These are phyloP conservation scores for Anticlea derivata DNA, from an alignment of 2,888 invertebrate genomes.

Conservation along the genomic window DNA sequence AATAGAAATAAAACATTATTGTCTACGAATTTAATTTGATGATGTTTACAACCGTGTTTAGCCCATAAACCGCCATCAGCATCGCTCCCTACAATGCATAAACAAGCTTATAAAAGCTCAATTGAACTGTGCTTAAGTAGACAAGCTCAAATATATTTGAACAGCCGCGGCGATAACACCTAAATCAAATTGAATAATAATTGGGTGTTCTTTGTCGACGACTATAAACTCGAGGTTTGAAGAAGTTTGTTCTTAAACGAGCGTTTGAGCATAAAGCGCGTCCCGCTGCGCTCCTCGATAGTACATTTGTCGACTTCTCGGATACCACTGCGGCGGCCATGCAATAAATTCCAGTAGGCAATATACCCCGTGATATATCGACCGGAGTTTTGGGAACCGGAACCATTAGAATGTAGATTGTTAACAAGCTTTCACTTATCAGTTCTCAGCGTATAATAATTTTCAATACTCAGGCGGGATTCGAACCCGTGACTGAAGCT, in stretches of 20 bases:
- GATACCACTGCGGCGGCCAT: conserved; percentile 1
- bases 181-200: conserved; percentile 35
- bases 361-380: conserved; percentile 18
- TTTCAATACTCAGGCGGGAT: too few species aligned
- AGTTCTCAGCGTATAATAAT: conserved; percentile 9
- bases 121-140: not conserved
- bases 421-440: conserved; percentile 10
- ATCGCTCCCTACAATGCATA: conserved; percentile 1
- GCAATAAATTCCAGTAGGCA: conserved; percentile 12
- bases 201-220: conserved; percentile 31
- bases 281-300: conserved; percentile 25
- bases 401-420: not conserved
- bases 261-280: conserved; percentile 15
- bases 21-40: not conserved
- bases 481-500: too few species aligned
- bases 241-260: conserved; percentile 17
- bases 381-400: conserved; percentile 6
- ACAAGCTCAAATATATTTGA: conserved; percentile 17
- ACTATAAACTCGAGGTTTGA: conserved; percentile 27
- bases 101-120: conserved; percentile 7
- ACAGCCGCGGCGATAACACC: conserved; percentile 22
- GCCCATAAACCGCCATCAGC: not conserved
- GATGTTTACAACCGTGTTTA: not conserved
- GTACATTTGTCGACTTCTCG: conserved; percentile 7
- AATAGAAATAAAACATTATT: too few species aligned